Percentiles rank a stretch among this genome's conserved stretches.
These are phyloP conservation scores for Archilochus colubris DNA, from an alignment of 2,113 vertebrate species.

Conservation along the genomic window DNA sequence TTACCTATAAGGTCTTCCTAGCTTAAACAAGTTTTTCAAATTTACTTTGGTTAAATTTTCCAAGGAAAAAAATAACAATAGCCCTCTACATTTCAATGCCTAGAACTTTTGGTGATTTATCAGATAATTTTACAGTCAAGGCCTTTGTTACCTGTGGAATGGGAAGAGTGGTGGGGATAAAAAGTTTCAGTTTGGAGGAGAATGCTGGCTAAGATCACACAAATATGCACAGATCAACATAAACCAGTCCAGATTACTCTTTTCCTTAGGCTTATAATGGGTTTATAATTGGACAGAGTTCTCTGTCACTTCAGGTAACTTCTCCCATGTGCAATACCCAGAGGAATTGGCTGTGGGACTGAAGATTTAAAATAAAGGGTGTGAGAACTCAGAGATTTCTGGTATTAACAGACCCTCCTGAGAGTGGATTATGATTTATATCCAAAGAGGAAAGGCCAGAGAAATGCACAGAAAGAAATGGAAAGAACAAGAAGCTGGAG, in stretches of 20 bases:
- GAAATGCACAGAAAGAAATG: slow-evolving; percentile 1
- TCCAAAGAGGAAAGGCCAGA: not conserved
- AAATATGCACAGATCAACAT: not conserved
- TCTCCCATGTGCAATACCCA: not conserved
- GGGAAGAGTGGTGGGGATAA: not conserved
- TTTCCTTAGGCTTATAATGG: not conserved
- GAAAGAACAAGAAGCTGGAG: slow-evolving; percentile 48
- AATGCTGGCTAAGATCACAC: not conserved
- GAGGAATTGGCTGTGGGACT: not conserved
- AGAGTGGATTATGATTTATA: not conserved
- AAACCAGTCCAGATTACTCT: not conserved
- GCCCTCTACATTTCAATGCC: not conserved
- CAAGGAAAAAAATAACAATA: not conserved
- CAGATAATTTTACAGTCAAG: not conserved
- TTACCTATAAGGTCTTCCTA: not conserved
- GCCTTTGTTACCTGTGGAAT: not conserved
- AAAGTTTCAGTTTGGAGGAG: not conserved
- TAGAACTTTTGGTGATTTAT: not conserved
- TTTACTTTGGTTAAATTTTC: not conserved
- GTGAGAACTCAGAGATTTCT: not conserved
- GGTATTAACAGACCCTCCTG: not conserved
- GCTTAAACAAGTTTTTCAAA: not conserved
- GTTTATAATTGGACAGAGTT: not conserved
- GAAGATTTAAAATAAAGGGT: not conserved
- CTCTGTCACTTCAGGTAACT: not conserved